A percentile compares a stretch with the other conserved stretches of the same genome.
Evolutionary conservation across 30 jellyfish, hydroid and myxozoan genomes (phyloP).

Genomic region (Chironex yamaguchii): DNA sequence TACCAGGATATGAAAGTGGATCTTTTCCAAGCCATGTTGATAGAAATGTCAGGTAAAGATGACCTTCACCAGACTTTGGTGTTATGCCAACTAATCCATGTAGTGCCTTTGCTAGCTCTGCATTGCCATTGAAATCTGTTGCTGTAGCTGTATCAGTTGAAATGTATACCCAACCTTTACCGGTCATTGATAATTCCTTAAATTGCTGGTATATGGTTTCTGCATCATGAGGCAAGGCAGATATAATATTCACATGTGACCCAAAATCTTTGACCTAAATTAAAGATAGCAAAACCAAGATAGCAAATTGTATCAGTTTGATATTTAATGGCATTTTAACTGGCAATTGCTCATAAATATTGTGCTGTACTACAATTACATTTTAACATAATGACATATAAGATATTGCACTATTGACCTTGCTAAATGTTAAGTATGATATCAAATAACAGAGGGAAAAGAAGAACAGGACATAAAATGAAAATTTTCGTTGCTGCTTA

Average conservation of each 20-base stretch:
- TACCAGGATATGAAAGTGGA: slow-evolving; percentile 86
- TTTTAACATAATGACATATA: too few relatives aligned
- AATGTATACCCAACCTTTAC: slow-evolving; percentile 92
- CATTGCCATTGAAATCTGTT: slow-evolving; percentile 5
- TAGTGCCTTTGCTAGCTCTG: slow-evolving; percentile 76
- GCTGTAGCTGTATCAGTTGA: slow-evolving; percentile 86
- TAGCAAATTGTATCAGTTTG: too few relatives aligned
- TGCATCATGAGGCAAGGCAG: slow-evolving; percentile 73
- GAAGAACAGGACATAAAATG: too few relatives aligned
- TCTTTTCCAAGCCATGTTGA: slow-evolving; percentile 92
- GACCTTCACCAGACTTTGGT: slow-evolving; percentile 94
- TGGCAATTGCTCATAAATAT: too few relatives aligned
- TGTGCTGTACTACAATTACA: too few relatives aligned
- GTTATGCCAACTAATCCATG: slow-evolving; percentile 92
- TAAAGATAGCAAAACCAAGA: too few relatives aligned
- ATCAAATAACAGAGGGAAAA: too few relatives aligned
- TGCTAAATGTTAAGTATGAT: too few relatives aligned
- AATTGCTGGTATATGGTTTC: slow-evolving; percentile 29
- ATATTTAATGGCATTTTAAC: too few relatives aligned
- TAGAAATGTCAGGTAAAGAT: slow-evolving; percentile 73
- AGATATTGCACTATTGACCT: too few relatives aligned
- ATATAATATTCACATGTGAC: slow-evolving; percentile 83
- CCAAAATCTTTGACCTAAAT: slow-evolving; percentile 75
- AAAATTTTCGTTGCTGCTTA: too few relatives aligned
- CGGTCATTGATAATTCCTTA: slow-evolving; percentile 70